Evolutionary conservation across 1,140 invertebrate genomes (phyloP).

Genomic region (Nephila pilipes): DNA sequence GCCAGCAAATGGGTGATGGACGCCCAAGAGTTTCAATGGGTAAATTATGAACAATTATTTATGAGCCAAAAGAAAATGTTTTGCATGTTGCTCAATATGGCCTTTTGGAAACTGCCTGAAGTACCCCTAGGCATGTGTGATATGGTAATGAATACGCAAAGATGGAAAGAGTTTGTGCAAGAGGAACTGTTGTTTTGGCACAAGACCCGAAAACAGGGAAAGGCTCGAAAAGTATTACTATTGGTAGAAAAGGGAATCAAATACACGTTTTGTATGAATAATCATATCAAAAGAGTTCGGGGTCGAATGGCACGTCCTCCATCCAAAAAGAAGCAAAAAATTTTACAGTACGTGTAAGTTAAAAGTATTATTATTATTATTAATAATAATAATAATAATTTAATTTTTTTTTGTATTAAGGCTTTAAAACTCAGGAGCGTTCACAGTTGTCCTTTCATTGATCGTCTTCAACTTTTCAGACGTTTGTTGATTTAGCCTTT

Average conservation of each 20-base stretch:
- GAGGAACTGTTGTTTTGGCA: background rate
- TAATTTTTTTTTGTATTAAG: background rate
- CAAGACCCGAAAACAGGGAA: background rate
- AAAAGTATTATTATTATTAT: background rate
- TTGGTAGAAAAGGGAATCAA: background rate
- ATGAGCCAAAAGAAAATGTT: constrained; percentile 46
- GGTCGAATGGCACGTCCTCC: background rate
- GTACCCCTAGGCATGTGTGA: background rate
- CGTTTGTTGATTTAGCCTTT: background rate
- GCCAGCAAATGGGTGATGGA: constrained; percentile 2
- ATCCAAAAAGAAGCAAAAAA: too few species aligned
- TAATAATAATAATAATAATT: background rate
- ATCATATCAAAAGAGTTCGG: background rate
- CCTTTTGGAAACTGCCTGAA: constrained; percentile 5
- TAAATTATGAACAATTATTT: constrained; percentile 44
- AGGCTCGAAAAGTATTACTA: background rate
- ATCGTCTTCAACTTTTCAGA: background rate
- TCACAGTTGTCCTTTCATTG: background rate
- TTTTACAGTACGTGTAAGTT: background rate
- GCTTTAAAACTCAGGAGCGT: too few species aligned
- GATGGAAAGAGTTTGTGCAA: background rate
- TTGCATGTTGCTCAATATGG: constrained; percentile 13
- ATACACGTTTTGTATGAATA: background rate
- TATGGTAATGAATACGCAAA: background rate
- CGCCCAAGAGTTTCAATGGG: constrained; percentile 6